Conservation (phyloP, 2,797 vertebrate genomes). For the Serranus cabrilla region DNA sequence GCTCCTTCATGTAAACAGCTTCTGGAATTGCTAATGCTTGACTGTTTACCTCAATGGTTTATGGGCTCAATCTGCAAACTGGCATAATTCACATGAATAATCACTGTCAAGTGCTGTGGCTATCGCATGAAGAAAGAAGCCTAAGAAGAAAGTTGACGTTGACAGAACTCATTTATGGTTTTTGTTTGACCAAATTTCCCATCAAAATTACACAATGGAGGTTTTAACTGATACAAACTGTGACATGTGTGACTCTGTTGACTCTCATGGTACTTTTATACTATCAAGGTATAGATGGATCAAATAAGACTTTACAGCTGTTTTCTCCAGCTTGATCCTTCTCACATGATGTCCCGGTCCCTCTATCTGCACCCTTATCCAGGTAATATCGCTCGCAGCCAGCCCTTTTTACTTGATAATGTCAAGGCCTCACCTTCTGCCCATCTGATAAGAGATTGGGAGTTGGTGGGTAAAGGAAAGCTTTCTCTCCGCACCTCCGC, state of each 20-base stretch:
- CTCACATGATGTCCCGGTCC: constrained; percentile 1
- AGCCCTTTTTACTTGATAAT: constrained; percentile 51
- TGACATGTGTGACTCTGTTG: background rate
- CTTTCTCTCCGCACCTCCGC: constrained; percentile 57
- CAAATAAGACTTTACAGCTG: constrained; percentile 22
- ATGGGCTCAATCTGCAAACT: constrained; percentile 64
- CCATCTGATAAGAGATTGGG: constrained; percentile 63
- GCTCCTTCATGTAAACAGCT: constrained; percentile 72
- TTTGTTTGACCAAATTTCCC: background rate
- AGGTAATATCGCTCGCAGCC: constrained; percentile 33
- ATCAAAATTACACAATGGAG: background rate
- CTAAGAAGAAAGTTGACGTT: constrained; percentile 29
- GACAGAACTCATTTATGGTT: background rate
- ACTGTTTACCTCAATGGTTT: constrained; percentile 71
- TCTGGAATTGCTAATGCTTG: constrained; percentile 71
- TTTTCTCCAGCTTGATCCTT: constrained; percentile 25
- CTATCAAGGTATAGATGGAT: constrained; percentile 13
- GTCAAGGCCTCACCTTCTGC: constrained; percentile 54
- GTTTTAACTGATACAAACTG: background rate
- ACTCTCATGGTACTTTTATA: background rate
- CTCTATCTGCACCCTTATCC: constrained; percentile 42
- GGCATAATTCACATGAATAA: constrained; percentile 66
- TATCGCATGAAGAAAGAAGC: constrained; percentile 29
- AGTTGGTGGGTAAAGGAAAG: constrained; percentile 51
- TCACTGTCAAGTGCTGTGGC: constrained; percentile 45